Conservation (phyloP, 2,113 vertebrate genomes). For the Labeo rohita region DNA sequence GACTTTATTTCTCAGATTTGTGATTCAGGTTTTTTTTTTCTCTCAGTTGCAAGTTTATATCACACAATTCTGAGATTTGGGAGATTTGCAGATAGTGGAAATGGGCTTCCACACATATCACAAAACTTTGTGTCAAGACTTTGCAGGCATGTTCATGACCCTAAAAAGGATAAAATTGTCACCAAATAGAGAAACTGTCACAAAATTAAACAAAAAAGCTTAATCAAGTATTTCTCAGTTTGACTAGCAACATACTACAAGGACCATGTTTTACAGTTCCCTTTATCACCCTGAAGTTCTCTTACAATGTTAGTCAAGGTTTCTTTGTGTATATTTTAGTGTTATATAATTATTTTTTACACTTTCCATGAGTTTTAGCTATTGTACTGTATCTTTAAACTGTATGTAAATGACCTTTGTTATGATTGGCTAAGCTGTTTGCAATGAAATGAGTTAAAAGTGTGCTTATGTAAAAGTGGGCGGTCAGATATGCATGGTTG, state of each 20-base stretch:
- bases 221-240: no score
- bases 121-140: no score
- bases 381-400: not conserved
- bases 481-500: not conserved
- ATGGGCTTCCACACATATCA: no score
- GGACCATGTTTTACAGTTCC: not conserved
- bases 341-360: not conserved
- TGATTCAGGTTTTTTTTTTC: no score
- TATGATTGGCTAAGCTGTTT: not conserved
- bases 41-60: no score
- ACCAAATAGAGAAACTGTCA: not conserved
- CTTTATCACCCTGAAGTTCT: not conserved
- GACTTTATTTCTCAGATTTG: no score
- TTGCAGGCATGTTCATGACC: not conserved
- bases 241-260: not conserved
- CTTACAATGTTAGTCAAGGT: not conserved
- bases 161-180: no score
- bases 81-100: no score
- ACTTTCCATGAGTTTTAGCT: not conserved
- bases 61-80: no score
- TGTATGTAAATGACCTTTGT: not conserved
- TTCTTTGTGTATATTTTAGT: no score
- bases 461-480: not conserved
- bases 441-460: not conserved
- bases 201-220: no score